Evolutionary conservation across 2,888 invertebrate species (phyloP), one percentile per base, ranked within the genome.

Genomic region (Onthophagus sagittarius): DNA sequence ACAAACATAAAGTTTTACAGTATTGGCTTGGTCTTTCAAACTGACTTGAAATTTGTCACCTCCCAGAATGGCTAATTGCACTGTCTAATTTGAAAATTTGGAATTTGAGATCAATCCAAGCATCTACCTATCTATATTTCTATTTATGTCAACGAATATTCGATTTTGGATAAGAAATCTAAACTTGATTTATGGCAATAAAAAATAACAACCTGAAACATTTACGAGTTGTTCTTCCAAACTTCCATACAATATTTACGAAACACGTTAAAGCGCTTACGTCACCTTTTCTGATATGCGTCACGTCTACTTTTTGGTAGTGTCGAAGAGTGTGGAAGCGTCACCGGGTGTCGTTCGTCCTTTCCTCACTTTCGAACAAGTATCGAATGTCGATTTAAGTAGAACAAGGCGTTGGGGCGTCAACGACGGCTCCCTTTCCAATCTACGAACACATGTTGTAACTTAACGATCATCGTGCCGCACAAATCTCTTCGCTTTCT

Each of bases 321-420:
- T 53, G 39, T 7, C 1, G 39, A 53, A 53, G 39, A 53, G 9
- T 53, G 39, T 7, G 11, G 39, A 53, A 53, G 39, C 39, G 39
- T 53, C 39, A 53, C 39, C 39, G 39, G 39, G 39, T 53, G 39
- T 53, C 39, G 39, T 53, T 53, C 39, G 39, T 53, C 39, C 39
- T 53, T 53, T 53, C 39, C 63, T 15, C 67, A 67, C 67, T 67
- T 67, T 67, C 31, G 23, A 23, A 67, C 23, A 32, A 31, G 67
- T 67, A 67, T 67, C 67, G 67, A 32, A 31, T 67, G 67, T 67
- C 67, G 32, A 67, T 67, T 67, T 67, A 67, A 67, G 67, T 67
- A 67, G n/a, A 31, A 67, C 67, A 67, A 67, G 67, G 31, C 67
- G 67, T 67, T 31, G 11, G 67, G 67, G 67, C 23, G 67, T 23